Conservation (phyloP, 1,140 invertebrate species). For the Dendroctonus ponderosae region DNA sequence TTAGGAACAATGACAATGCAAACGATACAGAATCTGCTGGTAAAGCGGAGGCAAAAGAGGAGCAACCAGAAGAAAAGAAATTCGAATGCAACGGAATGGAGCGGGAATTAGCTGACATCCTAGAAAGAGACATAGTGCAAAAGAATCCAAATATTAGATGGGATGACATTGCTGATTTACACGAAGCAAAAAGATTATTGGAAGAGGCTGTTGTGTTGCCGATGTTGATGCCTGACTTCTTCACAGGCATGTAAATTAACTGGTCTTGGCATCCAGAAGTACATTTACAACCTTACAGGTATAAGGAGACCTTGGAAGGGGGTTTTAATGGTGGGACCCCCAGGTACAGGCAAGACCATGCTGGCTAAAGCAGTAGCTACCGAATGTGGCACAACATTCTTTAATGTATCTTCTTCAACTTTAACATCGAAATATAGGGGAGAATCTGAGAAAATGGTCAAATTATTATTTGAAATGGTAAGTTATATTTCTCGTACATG, state of each 20-base stretch:
- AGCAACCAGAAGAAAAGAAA: slow-evolving; percentile 74
- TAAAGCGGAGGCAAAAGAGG: slow-evolving; percentile 60
- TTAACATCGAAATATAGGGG: slow-evolving; percentile 98
- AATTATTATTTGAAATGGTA: slow-evolving; percentile 97
- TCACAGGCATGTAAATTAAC: slow-evolving; percentile 63
- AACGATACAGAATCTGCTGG: slow-evolving; percentile 56
- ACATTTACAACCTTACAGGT: slow-evolving; percentile 30
- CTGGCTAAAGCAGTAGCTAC: slow-evolving; percentile 98
- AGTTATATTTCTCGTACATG: not conserved
- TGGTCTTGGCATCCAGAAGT: not conserved
- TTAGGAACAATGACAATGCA: not conserved
- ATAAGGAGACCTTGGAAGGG: slow-evolving; percentile 91
- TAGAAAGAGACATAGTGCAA: slow-evolving; percentile 96
- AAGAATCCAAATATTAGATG: slow-evolving; percentile 96
- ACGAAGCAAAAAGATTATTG: slow-evolving; percentile 90
- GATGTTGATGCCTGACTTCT: slow-evolving; percentile 98
- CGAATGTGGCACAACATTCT: slow-evolving; percentile 98
- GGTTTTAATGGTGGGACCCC: slow-evolving; percentile 95
- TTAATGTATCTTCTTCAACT: slow-evolving; percentile 97
- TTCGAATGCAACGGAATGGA: slow-evolving; percentile 91
- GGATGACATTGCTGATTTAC: slow-evolving; percentile 96
- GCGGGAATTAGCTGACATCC: slow-evolving; percentile 90
- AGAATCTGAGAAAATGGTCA: slow-evolving; percentile 97
- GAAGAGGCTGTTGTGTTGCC: slow-evolving; percentile 98
- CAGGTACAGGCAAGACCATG: slow-evolving; percentile 98